Base-by-base conservation (phyloP, 2,113 vertebrate species). In the Copsychus sechellarum region DNA sequence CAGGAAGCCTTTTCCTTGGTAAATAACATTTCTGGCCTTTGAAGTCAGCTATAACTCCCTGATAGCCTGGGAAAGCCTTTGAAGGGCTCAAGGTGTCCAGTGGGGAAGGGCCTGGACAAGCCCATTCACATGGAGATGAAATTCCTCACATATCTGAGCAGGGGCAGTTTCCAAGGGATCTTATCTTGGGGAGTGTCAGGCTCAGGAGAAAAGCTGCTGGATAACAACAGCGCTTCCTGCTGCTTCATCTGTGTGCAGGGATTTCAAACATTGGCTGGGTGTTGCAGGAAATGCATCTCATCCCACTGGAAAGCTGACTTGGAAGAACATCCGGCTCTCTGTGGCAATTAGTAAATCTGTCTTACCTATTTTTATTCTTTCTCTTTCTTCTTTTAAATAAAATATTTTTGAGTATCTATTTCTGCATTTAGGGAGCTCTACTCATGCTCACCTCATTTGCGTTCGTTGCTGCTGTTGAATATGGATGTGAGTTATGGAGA, bases 91-190 rank as follows among this genome's bases (percentile, higher is more conserved):
- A 77, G 92, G 92, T 83, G 79, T 50, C 53, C 61, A 5, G 21
- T 8, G 70, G 87, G 77, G 40, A 67, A 51, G 53, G 45, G 65
- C 26, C 64, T 24, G 66, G 56, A 6, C 11, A 43, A 17, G 72
- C 67, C 88, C 9, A 58, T 96, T 96, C 77, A 85, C 42, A 93
- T 81, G 91, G 89, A 94, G 96, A 96, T 96, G 88, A 22, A 61
- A 89, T 92, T 93, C 92, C 72, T 90, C 28, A 5, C 60, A 12
- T 80, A 25, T 53, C 88, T 40, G 23, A 77, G 88, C 33, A 2
- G 5, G 18, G 45, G 31, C 12, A 14, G 45, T 40, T 93, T 86
- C 72, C 36, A 8, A 7, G 88, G 81, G 31, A 2, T 11, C 51
- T 58, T 34, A 34, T 50, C 84, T 33, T 1, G 54, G n/a, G n/a